Evolutionary conservation across 1,140 invertebrate species (phyloP), one percentile per base, ranked within the genome.

Genomic region (Aphelenchoides besseyi): DNA sequence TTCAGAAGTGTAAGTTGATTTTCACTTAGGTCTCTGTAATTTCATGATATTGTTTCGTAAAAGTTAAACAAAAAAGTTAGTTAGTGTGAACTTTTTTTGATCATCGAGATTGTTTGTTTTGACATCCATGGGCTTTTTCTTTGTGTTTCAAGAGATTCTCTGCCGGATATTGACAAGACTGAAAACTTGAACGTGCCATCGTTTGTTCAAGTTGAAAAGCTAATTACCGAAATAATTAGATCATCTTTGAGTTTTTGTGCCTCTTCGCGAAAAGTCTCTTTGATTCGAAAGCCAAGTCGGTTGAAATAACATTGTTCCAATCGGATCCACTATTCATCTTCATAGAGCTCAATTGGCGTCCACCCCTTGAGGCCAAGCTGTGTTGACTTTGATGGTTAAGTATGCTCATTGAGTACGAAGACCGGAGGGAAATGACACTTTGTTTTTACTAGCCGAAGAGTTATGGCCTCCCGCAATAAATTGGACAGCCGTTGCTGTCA

Each of bases 11-110:
- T 89, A 78, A 97, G 88, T 82, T 90, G 89, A 87, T 97, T 97
- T 84, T 94, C 90, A 84, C 93, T 96, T 33, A 97, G 87, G 86
- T 97, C 94, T 84, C 94, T 97, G 89, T 26, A 90, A 88, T 76
- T 85, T 79, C 82, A 80, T 74, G 78, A 74, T 73, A 70, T 54
- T 37, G 35, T 66, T 9, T 69, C n/a, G 26, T 48, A 23, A 12
- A 23, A 16, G 41, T 23, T 48, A n/a, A n/a, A n/a, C n/a, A n/a
- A n/a, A n/a, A n/a, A n/a, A 2, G 9, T 63, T 68, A 68, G 12
- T 68, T 68, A 18, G 12, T 0, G 28, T 76, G 12, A 76, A 2
- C 1, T 3, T 2, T 61, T 61, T 30, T 2, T 0, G 59, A 2
- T 48, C 23, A 16, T 12, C n/a, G 23, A 33, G 28, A 1, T 28